phyloP scores from a whole-genome alignment of 2,888 invertebrate species.

The Brachyopa scutellaris region DNA sequence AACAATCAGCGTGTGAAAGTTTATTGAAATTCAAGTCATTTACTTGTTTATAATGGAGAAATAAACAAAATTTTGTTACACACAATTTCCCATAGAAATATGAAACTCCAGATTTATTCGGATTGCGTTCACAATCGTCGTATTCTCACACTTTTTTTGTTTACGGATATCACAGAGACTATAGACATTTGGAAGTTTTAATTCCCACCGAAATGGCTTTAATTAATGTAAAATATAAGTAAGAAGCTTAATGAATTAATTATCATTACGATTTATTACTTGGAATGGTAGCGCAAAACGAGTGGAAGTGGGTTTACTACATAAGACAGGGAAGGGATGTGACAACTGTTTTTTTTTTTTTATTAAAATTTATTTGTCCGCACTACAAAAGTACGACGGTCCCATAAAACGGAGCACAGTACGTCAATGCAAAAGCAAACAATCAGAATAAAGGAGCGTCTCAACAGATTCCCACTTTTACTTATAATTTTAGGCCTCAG shows the following conservation, averaged over 20 bases:
- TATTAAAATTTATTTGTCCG: no score
- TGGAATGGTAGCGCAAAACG: neutral
- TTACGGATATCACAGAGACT: no score
- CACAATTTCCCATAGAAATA: conserved; percentile 15
- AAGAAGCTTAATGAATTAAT: conserved; percentile 43
- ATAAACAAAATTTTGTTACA: conserved; percentile 25
- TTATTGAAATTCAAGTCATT: neutral
- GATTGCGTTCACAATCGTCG: neutral
- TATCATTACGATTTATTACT: neutral
- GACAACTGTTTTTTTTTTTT: no score
- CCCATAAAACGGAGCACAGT: no score
- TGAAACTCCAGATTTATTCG: conserved; percentile 13
- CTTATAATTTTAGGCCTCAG: no score
- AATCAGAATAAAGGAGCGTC: no score
- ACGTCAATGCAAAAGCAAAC: no score
- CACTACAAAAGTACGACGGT: no score
- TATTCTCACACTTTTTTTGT: conserved; percentile 23
- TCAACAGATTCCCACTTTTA: no score
- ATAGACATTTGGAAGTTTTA: neutral
- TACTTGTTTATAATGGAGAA: neutral
- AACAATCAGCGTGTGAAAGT: no score
- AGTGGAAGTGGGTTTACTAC: no score
- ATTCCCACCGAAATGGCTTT: conserved; percentile 46
- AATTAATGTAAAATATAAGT: conserved; percentile 36
- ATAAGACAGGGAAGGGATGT: no score